Evolutionary conservation across 2,888 invertebrate species (phyloP).

Genomic region (Melanotus villosus): DNA sequence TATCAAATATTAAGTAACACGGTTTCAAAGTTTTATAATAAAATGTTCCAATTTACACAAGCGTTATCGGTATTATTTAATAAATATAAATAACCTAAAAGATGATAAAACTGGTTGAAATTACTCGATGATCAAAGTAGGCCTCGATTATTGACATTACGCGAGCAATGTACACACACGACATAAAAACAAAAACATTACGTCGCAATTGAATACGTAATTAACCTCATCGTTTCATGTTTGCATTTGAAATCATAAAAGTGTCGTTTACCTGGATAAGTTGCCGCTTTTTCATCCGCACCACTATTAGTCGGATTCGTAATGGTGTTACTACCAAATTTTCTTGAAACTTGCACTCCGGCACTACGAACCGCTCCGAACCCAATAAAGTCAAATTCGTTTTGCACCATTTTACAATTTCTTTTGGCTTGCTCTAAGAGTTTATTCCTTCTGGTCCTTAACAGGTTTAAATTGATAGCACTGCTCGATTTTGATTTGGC

Average conservation of each 20-base stretch:
- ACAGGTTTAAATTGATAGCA: conserved; percentile 66
- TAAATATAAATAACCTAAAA: no score
- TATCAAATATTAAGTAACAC: no score
- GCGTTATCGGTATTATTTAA: no score
- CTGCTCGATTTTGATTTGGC: conserved; percentile 68
- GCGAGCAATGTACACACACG: background rate
- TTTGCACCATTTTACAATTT: conserved; percentile 61
- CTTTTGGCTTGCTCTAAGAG: conserved; percentile 61
- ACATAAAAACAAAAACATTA: background rate
- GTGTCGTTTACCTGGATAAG: conserved; percentile 27
- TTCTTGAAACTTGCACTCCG: conserved; percentile 50
- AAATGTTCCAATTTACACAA: no score
- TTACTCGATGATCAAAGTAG: no score
- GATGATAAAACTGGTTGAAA: no score
- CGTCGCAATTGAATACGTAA: background rate
- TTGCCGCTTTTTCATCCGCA: conserved; percentile 12
- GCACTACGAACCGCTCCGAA: conserved; percentile 58
- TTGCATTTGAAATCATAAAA: background rate
- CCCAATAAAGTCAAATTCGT: conserved; percentile 67
- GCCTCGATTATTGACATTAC: no score
- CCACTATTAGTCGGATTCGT: conserved; percentile 25
- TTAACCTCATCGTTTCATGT: background rate
- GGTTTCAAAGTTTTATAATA: no score
- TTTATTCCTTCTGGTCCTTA: conserved; percentile 63
- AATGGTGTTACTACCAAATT: conserved; percentile 53